These are phyloP conservation scores for Drosophila subsilvestris DNA, from an alignment of 2,888 invertebrate genomes.

Conservation along the genomic window DNA sequence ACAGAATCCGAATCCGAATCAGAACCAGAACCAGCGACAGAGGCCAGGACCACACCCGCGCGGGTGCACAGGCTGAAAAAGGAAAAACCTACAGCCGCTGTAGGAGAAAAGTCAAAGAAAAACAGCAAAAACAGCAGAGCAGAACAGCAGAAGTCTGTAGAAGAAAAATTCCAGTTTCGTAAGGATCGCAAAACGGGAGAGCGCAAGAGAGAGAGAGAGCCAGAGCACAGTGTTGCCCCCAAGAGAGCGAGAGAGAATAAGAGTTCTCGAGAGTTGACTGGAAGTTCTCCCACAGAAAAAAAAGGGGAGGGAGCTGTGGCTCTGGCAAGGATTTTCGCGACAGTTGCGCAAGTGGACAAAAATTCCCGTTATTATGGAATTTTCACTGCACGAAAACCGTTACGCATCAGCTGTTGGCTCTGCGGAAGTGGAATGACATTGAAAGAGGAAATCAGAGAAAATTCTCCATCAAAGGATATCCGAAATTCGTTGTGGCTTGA, in stretches of 20 bases:
- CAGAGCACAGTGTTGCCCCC: not conserved
- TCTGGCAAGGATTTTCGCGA: conserved; percentile 50
- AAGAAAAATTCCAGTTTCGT: conserved; percentile 70
- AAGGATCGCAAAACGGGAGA: conserved; percentile 61
- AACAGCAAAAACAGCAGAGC: conserved; percentile 39
- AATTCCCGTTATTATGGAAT: conserved; percentile 66
- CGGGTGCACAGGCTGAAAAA: conserved; percentile 82
- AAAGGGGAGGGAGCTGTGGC: conserved; percentile 8
- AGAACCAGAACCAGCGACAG: conserved; percentile 38
- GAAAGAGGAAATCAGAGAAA: not conserved
- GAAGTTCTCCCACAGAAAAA: conserved; percentile 7
- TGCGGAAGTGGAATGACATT: not conserved
- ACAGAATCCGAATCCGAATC: conserved; percentile 38
- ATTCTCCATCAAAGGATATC: not conserved
- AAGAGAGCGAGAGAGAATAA: conserved; percentile 7
- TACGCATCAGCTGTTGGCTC: conserved; percentile 46
- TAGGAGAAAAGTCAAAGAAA: conserved; percentile 45
- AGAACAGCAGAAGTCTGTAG: conserved; percentile 25
- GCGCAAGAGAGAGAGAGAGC: not conserved
- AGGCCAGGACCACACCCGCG: conserved; percentile 83
- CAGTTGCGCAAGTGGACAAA: conserved; percentile 69
- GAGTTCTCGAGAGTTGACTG: conserved; percentile 18
- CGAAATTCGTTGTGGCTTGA: not conserved
- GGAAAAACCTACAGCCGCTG: conserved; percentile 10
- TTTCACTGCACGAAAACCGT: conserved; percentile 19